Evolutionary conservation across 92 coral and sea anemone genomes (phyloP), one percentile per base, ranked within the genome.

Genomic region (Porites evermanni): DNA sequence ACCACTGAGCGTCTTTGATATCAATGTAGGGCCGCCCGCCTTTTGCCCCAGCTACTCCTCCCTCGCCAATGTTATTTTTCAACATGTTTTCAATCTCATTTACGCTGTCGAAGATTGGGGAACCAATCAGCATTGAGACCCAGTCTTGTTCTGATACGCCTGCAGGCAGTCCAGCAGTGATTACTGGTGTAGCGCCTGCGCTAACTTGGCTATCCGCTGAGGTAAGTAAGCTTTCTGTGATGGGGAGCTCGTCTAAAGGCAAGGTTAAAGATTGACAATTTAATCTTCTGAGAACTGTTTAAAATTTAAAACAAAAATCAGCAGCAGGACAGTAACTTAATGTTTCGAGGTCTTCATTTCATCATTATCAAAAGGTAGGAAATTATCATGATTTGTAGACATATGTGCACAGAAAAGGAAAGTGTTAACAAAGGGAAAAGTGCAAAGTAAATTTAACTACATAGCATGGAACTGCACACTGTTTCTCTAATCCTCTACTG

Each of bases 1-100:
- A 72, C 99, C 99, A 97, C 91, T 97, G 99, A 12, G 99, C 99
- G 79, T 97, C 99, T 74, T 97, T 96, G 74, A 97, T 78, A 76
- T 97, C 99, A 26, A 97, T 97, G 77, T 97, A 97, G 17, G 99
- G 94, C 59, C 90, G 88, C 9, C 98, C 97, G 18, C 95, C 94
- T 50, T 85, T 95, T 0, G 99, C 99, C 8, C 99, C 99, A 24
- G 94, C 93, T 13, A 95, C 98, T 52, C 98, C 97, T 79, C 94
- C 98, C 84, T 92, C 98, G n/a, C 95, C 99, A 54, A 93, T 86
- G 86, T 96, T 95, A 71, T 89, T 94, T 69, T 95, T 95, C 70
- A 97, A 79, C 89, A 93, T 90, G 52, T 93, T 89, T 88, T 97
- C 98, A 78, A 97, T 97, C 81, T 97, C 98, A 83, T 91, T 86